Percentiles rank a stretch among this genome's conserved stretches.
Evolutionary conservation across 2,113 vertebrate species (phyloP).

Genomic region (Empidonax alnorum): DNA sequence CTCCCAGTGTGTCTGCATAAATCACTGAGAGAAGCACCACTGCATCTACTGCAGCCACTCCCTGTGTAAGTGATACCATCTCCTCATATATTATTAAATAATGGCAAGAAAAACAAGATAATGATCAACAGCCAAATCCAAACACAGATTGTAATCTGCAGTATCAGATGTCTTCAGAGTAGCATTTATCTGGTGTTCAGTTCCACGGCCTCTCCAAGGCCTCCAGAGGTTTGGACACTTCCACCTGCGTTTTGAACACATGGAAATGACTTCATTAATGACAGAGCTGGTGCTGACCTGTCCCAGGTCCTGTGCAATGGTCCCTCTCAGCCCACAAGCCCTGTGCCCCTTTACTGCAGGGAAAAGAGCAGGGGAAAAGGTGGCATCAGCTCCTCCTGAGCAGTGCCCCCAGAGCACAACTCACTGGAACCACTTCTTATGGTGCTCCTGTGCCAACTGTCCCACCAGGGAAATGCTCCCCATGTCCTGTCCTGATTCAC

Average conservation of each 20-base stretch:
- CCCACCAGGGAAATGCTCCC: neutral
- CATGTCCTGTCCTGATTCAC: neutral
- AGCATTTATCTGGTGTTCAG: neutral
- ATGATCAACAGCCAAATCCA: slow-evolving; percentile 29
- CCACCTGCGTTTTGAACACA: neutral
- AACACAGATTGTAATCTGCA: slow-evolving; percentile 33
- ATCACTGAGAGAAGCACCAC: neutral
- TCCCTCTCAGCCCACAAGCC: neutral
- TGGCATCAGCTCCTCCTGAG: neutral
- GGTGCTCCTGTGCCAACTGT: no score
- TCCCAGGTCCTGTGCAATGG: accelerated
- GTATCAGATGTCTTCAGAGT: neutral
- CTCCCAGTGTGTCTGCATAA: neutral
- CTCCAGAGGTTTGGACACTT: neutral
- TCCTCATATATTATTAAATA: slow-evolving; percentile 55
- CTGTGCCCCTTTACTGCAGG: neutral
- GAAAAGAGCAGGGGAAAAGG: neutral
- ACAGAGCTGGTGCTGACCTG: neutral
- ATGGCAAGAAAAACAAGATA: slow-evolving; percentile 44
- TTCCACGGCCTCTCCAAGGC: neutral
- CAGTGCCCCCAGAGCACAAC: neutral
- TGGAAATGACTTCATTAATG: neutral
- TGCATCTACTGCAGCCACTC: neutral
- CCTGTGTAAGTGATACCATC: neutral
- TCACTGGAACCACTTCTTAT: accelerated